Percentiles rank a stretch among this genome's conserved stretches.
Evolutionary conservation across 2,113 vertebrate species (phyloP).

Genomic region (Laterallus jamaicensis): DNA sequence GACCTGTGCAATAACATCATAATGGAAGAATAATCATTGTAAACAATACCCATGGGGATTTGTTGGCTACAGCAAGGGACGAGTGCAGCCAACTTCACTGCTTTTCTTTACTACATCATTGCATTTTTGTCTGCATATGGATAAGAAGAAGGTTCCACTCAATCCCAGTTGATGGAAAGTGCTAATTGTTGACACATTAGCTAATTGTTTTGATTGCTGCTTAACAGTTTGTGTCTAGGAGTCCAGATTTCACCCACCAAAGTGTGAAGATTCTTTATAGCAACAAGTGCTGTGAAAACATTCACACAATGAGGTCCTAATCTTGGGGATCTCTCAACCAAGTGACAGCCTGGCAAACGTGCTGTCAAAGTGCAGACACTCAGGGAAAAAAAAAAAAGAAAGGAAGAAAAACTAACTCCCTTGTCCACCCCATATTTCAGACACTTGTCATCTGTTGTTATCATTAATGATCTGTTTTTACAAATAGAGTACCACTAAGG

Average conservation of each 20-base stretch:
- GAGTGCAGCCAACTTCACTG: constrained; percentile 73
- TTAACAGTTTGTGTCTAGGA: constrained; percentile 78
- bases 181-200: constrained; percentile 86
- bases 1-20: constrained; percentile 80
- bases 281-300: constrained; percentile 81
- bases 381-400: constrained; percentile 39
- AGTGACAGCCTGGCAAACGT: constrained; percentile 74
- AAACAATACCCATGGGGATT: constrained; percentile 78
- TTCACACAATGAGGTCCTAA: constrained; percentile 81
- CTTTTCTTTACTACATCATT: constrained; percentile 85
- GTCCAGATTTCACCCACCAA: constrained; percentile 83
- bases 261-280: constrained; percentile 82
- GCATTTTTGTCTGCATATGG: constrained; percentile 81
- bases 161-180: constrained; percentile 77
- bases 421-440: constrained; percentile 78
- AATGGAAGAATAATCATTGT: constrained; percentile 84
- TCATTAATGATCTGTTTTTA: constrained; percentile 83
- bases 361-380: constrained; percentile 78
- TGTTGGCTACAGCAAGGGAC: constrained; percentile 70
- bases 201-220: constrained; percentile 89
- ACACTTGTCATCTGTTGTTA: constrained; percentile 82
- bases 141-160: constrained; percentile 84
- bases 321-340: constrained; percentile 76
- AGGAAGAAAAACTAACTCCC: constrained; percentile 65
- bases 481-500: constrained; percentile 87